Base-by-base conservation (phyloP, 2,888 invertebrate genomes). In the Melieria omissa region DNA sequence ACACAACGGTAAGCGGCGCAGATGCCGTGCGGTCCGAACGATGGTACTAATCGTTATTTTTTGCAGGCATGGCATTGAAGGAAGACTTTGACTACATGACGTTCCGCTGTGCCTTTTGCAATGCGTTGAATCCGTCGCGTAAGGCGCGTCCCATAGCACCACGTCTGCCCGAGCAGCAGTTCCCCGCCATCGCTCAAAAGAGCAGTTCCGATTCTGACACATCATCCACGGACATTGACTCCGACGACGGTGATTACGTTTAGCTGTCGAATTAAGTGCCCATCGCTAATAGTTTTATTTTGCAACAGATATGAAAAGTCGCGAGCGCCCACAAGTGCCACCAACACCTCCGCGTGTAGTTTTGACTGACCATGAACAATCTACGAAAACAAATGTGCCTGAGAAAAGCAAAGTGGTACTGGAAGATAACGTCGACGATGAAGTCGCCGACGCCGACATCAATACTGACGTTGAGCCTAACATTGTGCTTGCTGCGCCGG, bases 81-180 rank as follows among this genome's bases (percentile, higher is more conserved):
- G 92, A 93, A 77, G 92, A 92, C 80, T 93, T 91, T 79, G 93
- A 93, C 74, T 93, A 90, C 82, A 88, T 91, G 75, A 94, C 95
- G 61, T 99, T 95, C 87, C 90, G 92, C 65, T 99, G 98, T 86
- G 95, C 95, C 79, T 98, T 97, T 88, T 98, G 98, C 87, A 92
- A 91, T 72, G 89, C 90, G 47, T 89, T 93, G 83, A 98, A 98
- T 89, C 93, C 95, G 44, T 93, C 98, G n/a, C 90, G 93, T 73
- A 97, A 97, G 84, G 92, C 93, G 82, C 90, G 94, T 49, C 96
- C 95, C 1, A 88, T 90, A 55, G 95, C 95, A 44, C 96, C 96
- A 0, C 80, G 82, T 4, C 74, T 84, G 0, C 77, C 79, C 0
- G 60, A 79, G 4, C 74, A 78, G 29, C 58, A 67, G 6, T 44